Conservation (phyloP, 2,888 invertebrate genomes). For the Caenorhabditis japonica region DNA sequence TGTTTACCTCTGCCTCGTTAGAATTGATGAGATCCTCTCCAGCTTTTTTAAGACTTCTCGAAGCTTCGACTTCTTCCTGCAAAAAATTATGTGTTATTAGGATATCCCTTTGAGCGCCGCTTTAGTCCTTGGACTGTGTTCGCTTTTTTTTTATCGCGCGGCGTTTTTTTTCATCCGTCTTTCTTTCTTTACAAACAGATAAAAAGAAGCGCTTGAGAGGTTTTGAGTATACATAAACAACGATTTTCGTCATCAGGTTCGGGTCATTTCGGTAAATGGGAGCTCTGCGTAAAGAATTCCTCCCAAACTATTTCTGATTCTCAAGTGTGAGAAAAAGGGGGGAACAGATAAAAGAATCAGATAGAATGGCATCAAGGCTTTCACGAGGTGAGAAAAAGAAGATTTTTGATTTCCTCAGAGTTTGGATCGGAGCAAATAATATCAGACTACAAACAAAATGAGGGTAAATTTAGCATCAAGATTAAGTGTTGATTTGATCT, state of each 20-base stretch:
- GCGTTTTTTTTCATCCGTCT: background rate
- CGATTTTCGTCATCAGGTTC: slow-evolving; percentile 46
- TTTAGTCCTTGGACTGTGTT: slow-evolving; percentile 40
- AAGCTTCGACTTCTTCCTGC: slow-evolving; percentile 86
- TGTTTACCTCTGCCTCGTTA: slow-evolving; percentile 59
- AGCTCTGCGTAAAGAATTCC: slow-evolving; percentile 39
- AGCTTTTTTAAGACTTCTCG: slow-evolving; percentile 84
- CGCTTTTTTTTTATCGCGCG: slow-evolving; percentile 13
- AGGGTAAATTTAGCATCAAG: slow-evolving; percentile 5
- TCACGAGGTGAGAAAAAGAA: slow-evolving; percentile 23
- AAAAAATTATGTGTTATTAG: slow-evolving; percentile 30
- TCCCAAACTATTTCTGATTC: slow-evolving; percentile 10
- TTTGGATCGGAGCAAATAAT: slow-evolving; percentile 15
- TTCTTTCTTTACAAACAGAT: slow-evolving; percentile 35
- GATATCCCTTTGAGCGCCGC: slow-evolving; percentile 13
- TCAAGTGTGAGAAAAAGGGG: slow-evolving; percentile 28
- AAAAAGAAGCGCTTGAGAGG: slow-evolving; percentile 51
- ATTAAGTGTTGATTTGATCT: slow-evolving; percentile 31
- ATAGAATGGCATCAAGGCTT: too few relatives aligned
- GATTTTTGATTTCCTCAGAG: slow-evolving; percentile 35
- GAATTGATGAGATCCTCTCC: slow-evolving; percentile 84
- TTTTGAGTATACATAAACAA: slow-evolving; percentile 49
- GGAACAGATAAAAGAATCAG: slow-evolving; percentile 9
- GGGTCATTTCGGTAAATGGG: slow-evolving; percentile 46
- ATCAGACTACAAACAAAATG: slow-evolving; percentile 19